Conservation (phyloP, 2,797 vertebrate genomes). For the Lagocephalus sceleratus region DNA sequence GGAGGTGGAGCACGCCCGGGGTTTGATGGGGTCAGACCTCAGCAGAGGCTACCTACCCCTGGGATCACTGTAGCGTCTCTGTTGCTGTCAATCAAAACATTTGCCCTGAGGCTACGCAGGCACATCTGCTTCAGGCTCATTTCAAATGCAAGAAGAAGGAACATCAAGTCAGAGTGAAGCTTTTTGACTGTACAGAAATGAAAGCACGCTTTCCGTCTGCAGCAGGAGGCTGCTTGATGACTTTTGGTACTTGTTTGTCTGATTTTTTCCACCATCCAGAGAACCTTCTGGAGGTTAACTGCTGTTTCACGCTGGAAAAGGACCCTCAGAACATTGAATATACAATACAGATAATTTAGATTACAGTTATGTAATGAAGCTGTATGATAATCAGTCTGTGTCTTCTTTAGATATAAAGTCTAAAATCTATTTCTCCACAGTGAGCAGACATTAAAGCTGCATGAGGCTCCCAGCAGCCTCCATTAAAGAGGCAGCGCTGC, state of each 20-base stretch:
- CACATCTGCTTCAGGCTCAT: slow-evolving; percentile 8
- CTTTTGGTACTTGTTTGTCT: not conserved
- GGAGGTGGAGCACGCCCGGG: slow-evolving; percentile 11
- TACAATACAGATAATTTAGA: no score
- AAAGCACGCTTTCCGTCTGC: not conserved
- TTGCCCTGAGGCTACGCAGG: slow-evolving; percentile 28
- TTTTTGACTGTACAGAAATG: slow-evolving; percentile 36
- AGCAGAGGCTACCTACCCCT: slow-evolving; percentile 21
- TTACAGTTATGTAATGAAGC: no score
- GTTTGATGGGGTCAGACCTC: slow-evolving; percentile 25
- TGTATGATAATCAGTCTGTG: no score
- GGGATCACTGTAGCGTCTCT: slow-evolving; percentile 21
- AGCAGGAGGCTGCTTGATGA: not conserved
- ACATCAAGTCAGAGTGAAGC: slow-evolving; percentile 22
- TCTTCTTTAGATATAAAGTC: no score
- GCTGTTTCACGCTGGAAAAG: no score
- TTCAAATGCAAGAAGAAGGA: slow-evolving; percentile 18
- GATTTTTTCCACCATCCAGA: no score
- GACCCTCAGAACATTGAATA: no score
- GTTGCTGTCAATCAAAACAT: slow-evolving; percentile 31
- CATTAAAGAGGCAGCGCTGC: not conserved
- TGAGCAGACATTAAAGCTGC: not conserved
- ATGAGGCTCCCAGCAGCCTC: not conserved
- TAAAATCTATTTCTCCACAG: not conserved
- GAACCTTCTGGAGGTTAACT: no score